phyloP scores from a whole-genome alignment of 2,113 vertebrate species.

The Heterochromis multidens region DNA sequence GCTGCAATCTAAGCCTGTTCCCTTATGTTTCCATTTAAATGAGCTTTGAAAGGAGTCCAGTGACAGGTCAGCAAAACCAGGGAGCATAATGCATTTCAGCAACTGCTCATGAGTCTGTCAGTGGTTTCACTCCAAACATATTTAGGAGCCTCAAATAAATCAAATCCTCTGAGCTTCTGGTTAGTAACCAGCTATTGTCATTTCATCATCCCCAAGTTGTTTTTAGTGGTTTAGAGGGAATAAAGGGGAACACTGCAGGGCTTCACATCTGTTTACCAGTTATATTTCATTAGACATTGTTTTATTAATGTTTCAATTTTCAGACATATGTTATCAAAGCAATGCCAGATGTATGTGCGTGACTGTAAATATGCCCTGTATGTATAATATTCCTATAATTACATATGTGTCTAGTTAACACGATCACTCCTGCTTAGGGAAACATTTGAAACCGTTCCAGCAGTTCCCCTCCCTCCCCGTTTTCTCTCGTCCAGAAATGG shows the following conservation, averaged over 20 bases:
- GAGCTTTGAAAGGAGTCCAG: neutral
- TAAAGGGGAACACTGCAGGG: neutral
- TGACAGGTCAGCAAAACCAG: neutral
- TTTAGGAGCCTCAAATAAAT: conserved; percentile 7
- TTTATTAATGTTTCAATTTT: conserved; percentile 18
- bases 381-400: conserved; percentile 24
- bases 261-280: conserved; percentile 38
- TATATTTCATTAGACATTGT: neutral
- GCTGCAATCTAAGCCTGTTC: neutral
- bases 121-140: conserved; percentile 1
- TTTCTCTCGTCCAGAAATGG: conserved; percentile 46
- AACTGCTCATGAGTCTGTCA: neutral
- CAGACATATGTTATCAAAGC: conserved; percentile 4
- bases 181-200: conserved; percentile 13
- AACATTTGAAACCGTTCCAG: conserved; percentile 49
- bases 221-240: neutral
- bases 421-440: conserved; percentile 27
- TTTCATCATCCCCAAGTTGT: conserved; percentile 1
- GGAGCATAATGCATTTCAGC: neutral
- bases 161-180: conserved; percentile 22
- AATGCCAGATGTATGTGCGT: conserved; percentile 24
- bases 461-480: conserved; percentile 27
- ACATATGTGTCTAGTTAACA: conserved; percentile 33
- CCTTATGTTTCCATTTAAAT: neutral
- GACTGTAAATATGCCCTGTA: neutral